Evolutionary conservation across 2,113 vertebrate genomes (phyloP), one percentile per base, ranked within the genome.

Genomic region (Saccopteryx bilineata): DNA sequence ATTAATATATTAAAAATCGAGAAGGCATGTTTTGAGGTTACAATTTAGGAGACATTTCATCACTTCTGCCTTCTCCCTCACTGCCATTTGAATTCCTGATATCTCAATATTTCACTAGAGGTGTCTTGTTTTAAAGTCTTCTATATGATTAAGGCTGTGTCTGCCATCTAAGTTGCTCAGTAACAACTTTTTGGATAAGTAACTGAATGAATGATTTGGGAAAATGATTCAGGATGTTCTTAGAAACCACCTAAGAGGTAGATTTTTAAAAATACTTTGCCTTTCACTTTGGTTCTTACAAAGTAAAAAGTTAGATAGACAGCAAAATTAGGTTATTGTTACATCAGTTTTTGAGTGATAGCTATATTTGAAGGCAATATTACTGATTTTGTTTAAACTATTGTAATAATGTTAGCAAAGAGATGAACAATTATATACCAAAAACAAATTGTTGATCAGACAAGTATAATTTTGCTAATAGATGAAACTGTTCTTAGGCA

Each of bases 211-310:
- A 14, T 91, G 17, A 61, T 78, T 89, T 93, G 50, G 61, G 28
- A 46, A 79, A 65, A 94, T 80, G 31, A 80, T 87, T 94, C 31
- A 66, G 13, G n/a, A 78, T 75, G 87, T 85, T 95, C 48, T 82
- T 72, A 83, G 65, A 79, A 90, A 87, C 24, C n/a, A 83, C 21
- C 21, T 28, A 58, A 87, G 19, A 91, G 19, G 11, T 52, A 68
- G 61, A 71, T 50, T 78, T 87, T 65, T 15, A 75, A 91, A 81
- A 93, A 24, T 9, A 31, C 13, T 90, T 92, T 91, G 26, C 24
- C 65, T 92, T 86, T 4, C 11, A 52, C 5, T 46, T 74, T 46
- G 65, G 9, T 91, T 79, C 69, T 52, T 83, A 18, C 71, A 85
- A 71, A 26, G 60, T 54, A n/a, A 71, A 71, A 71, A 26, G 1